These are phyloP conservation scores for Drosophila santomea DNA, from an alignment of 1,140 invertebrate species.

Conservation along the genomic window DNA sequence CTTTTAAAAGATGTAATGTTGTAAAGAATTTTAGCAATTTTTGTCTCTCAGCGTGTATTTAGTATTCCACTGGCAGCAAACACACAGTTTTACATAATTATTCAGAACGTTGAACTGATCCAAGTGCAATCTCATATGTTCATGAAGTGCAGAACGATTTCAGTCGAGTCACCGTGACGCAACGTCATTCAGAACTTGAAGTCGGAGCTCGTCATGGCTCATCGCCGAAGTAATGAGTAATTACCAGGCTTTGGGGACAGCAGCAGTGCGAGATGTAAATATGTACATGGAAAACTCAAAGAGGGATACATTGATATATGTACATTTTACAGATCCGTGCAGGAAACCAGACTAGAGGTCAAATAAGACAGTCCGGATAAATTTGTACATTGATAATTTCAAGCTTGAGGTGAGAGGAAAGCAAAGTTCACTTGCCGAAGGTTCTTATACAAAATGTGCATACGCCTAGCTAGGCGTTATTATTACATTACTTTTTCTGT, in stretches of 20 bases:
- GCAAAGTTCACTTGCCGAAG: no score
- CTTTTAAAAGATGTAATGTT: background rate
- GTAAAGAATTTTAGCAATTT: background rate
- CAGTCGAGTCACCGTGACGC: slow-evolving; percentile 43
- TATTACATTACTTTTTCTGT: no score
- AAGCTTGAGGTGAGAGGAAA: no score
- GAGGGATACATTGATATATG: slow-evolving; percentile 1
- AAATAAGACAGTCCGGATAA: background rate
- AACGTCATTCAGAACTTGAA: slow-evolving; percentile 37
- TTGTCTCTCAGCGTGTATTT: background rate
- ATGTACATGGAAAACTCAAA: background rate
- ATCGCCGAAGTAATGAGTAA: slow-evolving; percentile 45
- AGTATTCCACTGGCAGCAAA: slow-evolving; percentile 3
- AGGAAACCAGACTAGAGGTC: background rate
- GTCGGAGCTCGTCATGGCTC: slow-evolving; percentile 33
- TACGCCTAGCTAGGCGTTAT: no score
- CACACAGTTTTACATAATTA: slow-evolving; percentile 12
- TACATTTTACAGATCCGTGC: background rate
- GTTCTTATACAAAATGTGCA: background rate
- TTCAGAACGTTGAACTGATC: slow-evolving; percentile 45
- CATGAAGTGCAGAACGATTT: slow-evolving; percentile 19
- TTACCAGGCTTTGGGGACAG: slow-evolving; percentile 1
- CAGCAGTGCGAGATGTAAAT: slow-evolving; percentile 6
- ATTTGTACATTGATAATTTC: background rate
- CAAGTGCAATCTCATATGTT: slow-evolving; percentile 4